Base-by-base conservation (phyloP, 2,797 vertebrate species). In the Loris lydekkerianus region DNA sequence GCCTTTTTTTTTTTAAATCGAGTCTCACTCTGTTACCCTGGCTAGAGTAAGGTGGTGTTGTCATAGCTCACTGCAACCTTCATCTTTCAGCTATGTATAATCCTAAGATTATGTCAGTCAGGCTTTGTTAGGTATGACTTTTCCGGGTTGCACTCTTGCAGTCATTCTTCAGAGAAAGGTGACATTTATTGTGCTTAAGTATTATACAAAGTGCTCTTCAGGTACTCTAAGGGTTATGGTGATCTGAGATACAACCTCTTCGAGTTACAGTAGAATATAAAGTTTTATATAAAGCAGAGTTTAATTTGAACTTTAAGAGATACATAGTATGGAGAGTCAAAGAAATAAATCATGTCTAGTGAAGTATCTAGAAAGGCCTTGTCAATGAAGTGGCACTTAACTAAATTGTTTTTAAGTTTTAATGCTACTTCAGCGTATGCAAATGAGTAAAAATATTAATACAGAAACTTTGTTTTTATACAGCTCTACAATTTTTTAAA, bases 391-490 rank as follows among this genome's bases (percentile, higher is more conserved):
- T 93, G 34, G 37, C 43, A 46, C 46, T 70, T 89, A 91, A 91
- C 43, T 81, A 85, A 94, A 80, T 85, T 95, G 18, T 89, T 95
- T 82, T 53, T 25, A 14, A 31, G 15, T 91, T 77, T 86, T 84
- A 95, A 93, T 34, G 27, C 77, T 94, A 61, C 31, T 49, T 94
- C 63, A 83, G 0, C 46, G 63, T 90, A 87, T 83, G 61, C 25
- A 94, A 69, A 83, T 92, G 29, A 94, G 63, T 84, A 84, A 85
- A 93, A 82, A 88, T 80, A 60, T 20, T 49, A 70, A 13, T 61
- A 61, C 72, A 29, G 46, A 49, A 78, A 72, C 27, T 6, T 37
- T 49, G 27, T 46, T 91, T 95, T 86, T 85, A 81, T 46, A 34
- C 40, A 92, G 46, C 15, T 76, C 61, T 69, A 76, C 76, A 23